These are phyloP conservation scores for Todiramphus chloris DNA, from an alignment of 2,113 vertebrate genomes.

Conservation along the genomic window DNA sequence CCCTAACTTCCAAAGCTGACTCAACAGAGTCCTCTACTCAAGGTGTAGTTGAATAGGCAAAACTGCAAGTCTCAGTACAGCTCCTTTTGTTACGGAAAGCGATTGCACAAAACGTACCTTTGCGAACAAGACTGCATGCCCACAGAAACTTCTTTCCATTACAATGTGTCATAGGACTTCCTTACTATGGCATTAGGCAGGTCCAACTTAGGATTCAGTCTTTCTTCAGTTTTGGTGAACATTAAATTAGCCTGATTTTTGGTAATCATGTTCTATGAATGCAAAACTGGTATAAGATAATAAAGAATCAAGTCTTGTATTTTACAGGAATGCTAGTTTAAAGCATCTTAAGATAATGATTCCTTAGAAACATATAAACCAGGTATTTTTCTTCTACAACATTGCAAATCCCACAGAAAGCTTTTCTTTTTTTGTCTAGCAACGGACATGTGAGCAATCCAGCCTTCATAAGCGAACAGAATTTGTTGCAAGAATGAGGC, in stretches of 20 bases:
- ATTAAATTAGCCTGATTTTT: not conserved
- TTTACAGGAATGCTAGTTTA: not conserved
- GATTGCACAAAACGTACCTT: not conserved
- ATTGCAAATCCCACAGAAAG: not conserved
- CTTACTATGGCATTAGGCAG: not conserved
- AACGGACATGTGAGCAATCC: too few species aligned
- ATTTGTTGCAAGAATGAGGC: too few species aligned
- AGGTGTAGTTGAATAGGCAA: not conserved
- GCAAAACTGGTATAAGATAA: not conserved
- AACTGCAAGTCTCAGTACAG: not conserved
- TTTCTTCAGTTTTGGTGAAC: not conserved
- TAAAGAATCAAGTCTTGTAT: not conserved
- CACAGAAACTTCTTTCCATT: not conserved
- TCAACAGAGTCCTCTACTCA: not conserved
- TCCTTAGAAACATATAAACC: not conserved
- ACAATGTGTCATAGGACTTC: not conserved
- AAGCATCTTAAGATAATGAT: not conserved
- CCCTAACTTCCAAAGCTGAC: not conserved
- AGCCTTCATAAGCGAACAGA: too few species aligned
- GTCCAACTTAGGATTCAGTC: not conserved
- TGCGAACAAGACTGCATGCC: not conserved
- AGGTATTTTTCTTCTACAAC: not conserved
- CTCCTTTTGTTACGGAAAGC: not conserved
- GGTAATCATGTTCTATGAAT: not conserved
- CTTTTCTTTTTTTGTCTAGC: not conserved